Evolutionary conservation across 1,140 invertebrate genomes (phyloP), one percentile per base, ranked within the genome.

Genomic region (Oppia nitens): DNA sequence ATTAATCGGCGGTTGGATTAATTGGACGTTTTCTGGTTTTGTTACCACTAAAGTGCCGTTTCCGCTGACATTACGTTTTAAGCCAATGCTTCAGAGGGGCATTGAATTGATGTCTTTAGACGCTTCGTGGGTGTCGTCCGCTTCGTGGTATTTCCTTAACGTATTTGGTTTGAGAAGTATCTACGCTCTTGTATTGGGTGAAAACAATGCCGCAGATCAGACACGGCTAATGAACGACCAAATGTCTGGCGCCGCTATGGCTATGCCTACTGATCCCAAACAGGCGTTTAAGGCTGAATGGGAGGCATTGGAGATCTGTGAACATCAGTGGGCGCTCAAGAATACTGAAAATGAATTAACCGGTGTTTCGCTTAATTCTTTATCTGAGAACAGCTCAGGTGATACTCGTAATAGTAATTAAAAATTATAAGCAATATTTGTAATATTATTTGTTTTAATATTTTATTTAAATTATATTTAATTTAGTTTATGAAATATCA

Each of bases 11-110:
- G 94, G 86, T 17, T 99, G 95, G 95, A 99, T 99, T 65, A 99
- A 99, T 71, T 99, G 95, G 95, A 97, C 97, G 76, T 98, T 99
- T 73, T 97, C 93, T 60, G 96, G 96, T 53, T 99, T 99, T 73
- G 86, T 99, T 45, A 98, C 95, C 52, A 98, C 92, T 17, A 96
- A 96, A 77, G 94, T 98, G 17, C 96, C 96, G 60, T 99, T 99
- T 73, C 96, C 95, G 0, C 70, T 99, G 53, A 99, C 96, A 0
- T 75, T 98, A 27, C 79, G 94, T 27, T 99, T 98, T 70, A 99
- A 99, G 72, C 92, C 94, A 2, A 99, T 99, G 96, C 75, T 99
- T 57, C 96, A 99, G 77, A 77, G 95, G 68, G 96, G 96, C 45
- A 85, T 99, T 57, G 94, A 99, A 72, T 74, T 99, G 27, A 77